Conservation (phyloP, 2,888 invertebrate genomes). For the Nasonia oneida region DNA sequence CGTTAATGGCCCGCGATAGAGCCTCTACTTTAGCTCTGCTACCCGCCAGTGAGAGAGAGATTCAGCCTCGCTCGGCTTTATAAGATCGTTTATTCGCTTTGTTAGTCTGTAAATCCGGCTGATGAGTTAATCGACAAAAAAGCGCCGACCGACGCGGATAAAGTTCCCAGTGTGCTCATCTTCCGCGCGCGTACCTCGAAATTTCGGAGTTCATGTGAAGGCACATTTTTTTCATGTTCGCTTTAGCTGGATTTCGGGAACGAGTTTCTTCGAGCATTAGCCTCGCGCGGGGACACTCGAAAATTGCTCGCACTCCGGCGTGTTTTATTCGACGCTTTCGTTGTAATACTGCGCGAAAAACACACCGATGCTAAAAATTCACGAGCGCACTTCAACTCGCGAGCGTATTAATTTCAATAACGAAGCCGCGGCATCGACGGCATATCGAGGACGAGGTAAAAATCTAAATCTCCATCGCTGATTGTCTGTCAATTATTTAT, state of each 20-base stretch:
- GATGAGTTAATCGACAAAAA: conserved; percentile 57
- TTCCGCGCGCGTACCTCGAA: neutral
- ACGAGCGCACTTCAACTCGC: neutral
- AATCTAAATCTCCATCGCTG: conserved; percentile 58
- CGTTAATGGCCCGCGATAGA: conserved; percentile 53
- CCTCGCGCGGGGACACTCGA: neutral
- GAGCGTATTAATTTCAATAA: conserved; percentile 47
- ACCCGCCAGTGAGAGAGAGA: neutral
- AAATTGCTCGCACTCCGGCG: too few relatives aligned
- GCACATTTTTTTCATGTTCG: neutral
- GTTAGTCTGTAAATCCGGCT: conserved; percentile 51
- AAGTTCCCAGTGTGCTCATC: neutral
- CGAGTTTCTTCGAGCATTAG: neutral
- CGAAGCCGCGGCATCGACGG: neutral
- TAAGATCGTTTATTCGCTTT: conserved; percentile 46
- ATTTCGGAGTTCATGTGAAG: neutral
- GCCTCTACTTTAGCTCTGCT: conserved; percentile 24
- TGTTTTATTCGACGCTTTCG: too few relatives aligned
- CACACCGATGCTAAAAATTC: too few relatives aligned
- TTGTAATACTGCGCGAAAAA: too few relatives aligned
- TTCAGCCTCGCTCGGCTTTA: neutral
- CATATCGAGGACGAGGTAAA: neutral
- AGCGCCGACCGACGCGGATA: neutral
- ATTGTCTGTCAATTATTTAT: conserved; percentile 78
- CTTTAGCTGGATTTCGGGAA: neutral